Conservation (phyloP, 2,888 invertebrate species). For the Lathronympha strigana region DNA sequence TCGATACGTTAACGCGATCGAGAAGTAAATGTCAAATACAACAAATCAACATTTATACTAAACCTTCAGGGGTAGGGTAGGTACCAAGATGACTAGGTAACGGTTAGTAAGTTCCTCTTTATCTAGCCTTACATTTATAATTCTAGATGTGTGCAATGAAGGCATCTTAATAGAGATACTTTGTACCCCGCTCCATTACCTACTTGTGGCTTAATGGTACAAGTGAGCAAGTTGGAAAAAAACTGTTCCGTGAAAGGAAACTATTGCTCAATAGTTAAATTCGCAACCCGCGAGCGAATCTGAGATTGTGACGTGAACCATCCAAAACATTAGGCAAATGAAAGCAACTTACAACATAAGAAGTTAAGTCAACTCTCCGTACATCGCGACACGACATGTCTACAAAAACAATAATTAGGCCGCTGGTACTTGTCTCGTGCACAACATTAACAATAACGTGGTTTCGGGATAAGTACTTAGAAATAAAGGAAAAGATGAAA, state of each 20-base stretch:
- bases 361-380: neutral
- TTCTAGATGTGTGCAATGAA: too few species aligned
- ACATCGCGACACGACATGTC: neutral
- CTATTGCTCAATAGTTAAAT: slow-evolving; percentile 20
- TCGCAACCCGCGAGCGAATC: slow-evolving; percentile 3
- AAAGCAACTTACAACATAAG: slow-evolving; percentile 31
- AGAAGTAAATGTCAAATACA: too few species aligned
- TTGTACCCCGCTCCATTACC: neutral
- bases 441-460: neutral
- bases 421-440: neutral
- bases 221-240: slow-evolving; percentile 26
- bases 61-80: too few species aligned
- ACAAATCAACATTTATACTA: too few species aligned
- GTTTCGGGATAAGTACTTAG: too few species aligned
- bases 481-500: too few species aligned
- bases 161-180: neutral
- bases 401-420: slow-evolving; percentile 1
- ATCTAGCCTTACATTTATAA: too few species aligned
- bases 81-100: too few species aligned
- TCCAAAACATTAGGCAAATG: slow-evolving; percentile 34
- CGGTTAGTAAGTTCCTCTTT: too few species aligned
- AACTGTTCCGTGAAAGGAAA: slow-evolving; percentile 42
- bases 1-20: too few species aligned
- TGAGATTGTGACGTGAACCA: slow-evolving; percentile 15
- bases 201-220: slow-evolving; percentile 15